These are phyloP conservation scores for Sinohyriopsis cumingii DNA, from an alignment of 2,888 invertebrate species.

Conservation along the genomic window DNA sequence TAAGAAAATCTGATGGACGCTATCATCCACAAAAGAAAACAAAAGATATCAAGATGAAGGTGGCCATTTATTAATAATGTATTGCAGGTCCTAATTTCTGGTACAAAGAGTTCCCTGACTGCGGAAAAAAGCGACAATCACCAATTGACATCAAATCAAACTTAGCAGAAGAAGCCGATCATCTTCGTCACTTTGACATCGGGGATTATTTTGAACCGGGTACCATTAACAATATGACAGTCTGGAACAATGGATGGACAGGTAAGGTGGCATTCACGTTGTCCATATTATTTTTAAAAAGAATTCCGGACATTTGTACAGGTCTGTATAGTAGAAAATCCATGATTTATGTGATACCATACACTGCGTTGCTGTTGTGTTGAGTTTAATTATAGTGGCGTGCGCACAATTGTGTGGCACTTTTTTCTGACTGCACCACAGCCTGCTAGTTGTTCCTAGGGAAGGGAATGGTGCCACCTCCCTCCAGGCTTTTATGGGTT, in stretches of 20 bases:
- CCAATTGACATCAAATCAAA: constrained; percentile 42
- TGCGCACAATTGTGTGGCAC: too few relatives aligned
- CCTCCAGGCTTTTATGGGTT: too few relatives aligned
- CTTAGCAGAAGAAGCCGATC: constrained; percentile 21
- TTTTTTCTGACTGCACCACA: too few relatives aligned
- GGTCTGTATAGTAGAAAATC: not conserved
- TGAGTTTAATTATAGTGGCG: too few relatives aligned
- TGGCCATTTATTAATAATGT: too few relatives aligned
- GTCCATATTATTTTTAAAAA: not conserved
- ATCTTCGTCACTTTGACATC: constrained; percentile 27
- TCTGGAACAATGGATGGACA: constrained; percentile 40
- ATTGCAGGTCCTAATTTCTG: constrained; percentile 42
- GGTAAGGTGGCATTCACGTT: constrained; percentile 8
- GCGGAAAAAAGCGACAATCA: constrained; percentile 44
- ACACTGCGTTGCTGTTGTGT: not conserved
- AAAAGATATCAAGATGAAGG: too few relatives aligned
- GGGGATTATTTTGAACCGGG: constrained; percentile 26
- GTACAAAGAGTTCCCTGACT: constrained; percentile 34
- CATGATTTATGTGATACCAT: not conserved
- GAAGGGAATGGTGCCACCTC: too few relatives aligned
- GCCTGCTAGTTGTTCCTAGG: too few relatives aligned
- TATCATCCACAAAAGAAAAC: too few relatives aligned
- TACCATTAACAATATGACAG: constrained; percentile 33
- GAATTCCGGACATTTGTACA: too few relatives aligned
- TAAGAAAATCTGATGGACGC: too few relatives aligned